Percentiles rank a stretch among this genome's conserved stretches.
Evolutionary conservation across 2,113 vertebrate genomes (phyloP).

Genomic region (Grus americana): DNA sequence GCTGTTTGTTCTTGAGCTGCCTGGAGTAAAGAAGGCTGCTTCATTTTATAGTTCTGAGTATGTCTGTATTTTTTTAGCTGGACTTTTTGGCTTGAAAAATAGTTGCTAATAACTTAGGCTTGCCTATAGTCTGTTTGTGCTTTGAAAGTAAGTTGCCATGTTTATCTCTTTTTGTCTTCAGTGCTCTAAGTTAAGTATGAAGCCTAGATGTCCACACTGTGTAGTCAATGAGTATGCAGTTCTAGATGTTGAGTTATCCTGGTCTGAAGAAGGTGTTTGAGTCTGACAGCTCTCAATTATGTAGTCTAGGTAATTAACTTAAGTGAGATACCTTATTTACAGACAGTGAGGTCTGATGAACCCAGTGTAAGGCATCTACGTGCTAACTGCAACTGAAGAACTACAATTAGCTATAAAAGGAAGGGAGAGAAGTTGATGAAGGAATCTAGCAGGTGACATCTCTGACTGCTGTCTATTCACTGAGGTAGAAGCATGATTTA

Average conservation of each 20-base stretch:
- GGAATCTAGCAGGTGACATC: not conserved
- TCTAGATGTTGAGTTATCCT: not conserved
- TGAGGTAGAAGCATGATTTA: not conserved
- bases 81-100: not conserved
- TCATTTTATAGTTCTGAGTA: not conserved
- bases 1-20: not conserved
- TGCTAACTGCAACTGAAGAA: not conserved
- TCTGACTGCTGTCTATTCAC: not conserved
- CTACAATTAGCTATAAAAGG: not conserved
- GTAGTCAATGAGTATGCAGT: not conserved
- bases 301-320: not conserved
- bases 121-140: not conserved
- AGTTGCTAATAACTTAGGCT: not conserved
- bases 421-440: not conserved
- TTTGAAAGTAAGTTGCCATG: not conserved
- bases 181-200: not conserved
- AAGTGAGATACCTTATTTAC: not conserved
- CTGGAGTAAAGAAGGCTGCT: not conserved
- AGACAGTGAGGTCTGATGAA: not conserved
- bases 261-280: not conserved
- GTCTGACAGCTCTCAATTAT: not conserved
- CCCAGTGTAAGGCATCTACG: fast-evolving
- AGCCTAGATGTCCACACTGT: not conserved
- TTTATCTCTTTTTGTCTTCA: not conserved
- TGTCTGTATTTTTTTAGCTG: not conserved